Evolutionary conservation across 2,888 invertebrate genomes (phyloP), one percentile per base, ranked within the genome.

Genomic region (Mesopsocus fuscifrons): DNA sequence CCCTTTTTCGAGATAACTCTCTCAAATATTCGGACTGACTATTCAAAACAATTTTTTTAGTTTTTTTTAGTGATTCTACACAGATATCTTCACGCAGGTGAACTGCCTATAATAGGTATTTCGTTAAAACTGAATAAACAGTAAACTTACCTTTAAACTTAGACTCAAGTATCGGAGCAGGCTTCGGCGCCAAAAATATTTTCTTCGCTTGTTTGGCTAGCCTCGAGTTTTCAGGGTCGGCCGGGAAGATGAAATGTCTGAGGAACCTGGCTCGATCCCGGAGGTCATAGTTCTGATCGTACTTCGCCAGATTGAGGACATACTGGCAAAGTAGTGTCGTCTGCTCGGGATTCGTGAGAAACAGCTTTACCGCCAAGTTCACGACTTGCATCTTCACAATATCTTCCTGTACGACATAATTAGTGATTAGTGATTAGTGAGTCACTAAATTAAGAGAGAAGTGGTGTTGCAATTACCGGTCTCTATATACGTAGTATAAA

Each of bases 201-300:
- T 77, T 74, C 46, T 77, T 75, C 0, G 87, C 83, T 55, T 78
- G 71, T 45, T 72, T 68, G 0, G 74, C 63, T 18, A 88, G 63
- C 41, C 67, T 66, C 44, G 65, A 66, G 47, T 51, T 53, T 32
- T 69, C 63, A 11, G 62, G 61, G 8, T 66, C 66, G 52, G 64
- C 50, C 55, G 77, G 70, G 51, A 84, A 74, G 21, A 88, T 71
- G 52, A 89, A 77, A 48, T 79, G 79, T 11, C 82, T 74, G 43
- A 99, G 66, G 57, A 97, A 77, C 18, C 98, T 68, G 3, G 92
- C 89, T 8, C 94, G 71, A 65, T 99, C 98, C 18, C 98, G 71
- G 43, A 98, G 91, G 64, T 98, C 97, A 58, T 97, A 98, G 63
- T 91, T 92, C 52, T 83, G 81, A 68, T 98, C 98, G 61, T 97